Evolutionary conservation across 2,888 invertebrate species (phyloP), one percentile per base, ranked within the genome.

Genomic region (Ypsolopha sequella): DNA sequence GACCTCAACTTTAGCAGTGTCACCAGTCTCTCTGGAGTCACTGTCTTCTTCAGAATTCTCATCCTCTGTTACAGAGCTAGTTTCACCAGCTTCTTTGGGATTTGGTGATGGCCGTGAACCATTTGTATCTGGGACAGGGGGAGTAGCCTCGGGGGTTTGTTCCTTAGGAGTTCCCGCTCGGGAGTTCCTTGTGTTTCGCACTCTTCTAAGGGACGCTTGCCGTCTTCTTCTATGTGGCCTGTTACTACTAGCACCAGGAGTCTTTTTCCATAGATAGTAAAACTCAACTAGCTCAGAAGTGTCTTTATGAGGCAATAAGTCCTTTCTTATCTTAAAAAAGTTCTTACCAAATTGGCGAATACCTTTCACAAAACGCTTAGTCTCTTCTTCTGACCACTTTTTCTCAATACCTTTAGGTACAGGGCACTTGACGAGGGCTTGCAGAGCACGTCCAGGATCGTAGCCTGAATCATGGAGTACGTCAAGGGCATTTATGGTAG

Each of bases 201-300:
- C 96, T 66, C 97, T 89, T 61, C 96, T 90, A 64, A 97, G 85
- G 50, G 96, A 95, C 62, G 94, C 94, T 76, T 95, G 95, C 51
- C 96, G 89, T 58, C 97, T 89, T 71, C 98, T 89, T 59, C 98
- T 89, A 73, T 98, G 97, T 34, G 98, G 98, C 62, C 98, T 91
- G 79, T 97, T 97, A 75, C 96, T 97, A 77, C 96, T 96, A 56
- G 99, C 99, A 66, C 97, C 97, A 14, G 98, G 97, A 41, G 98
- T 98, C 88, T 99, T 99, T 88, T 99, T 99, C 99, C 99, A 99
- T 71, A 98, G 89, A 87, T 99, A 99, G 86, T 99, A 99, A 88
- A 96, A 99, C 79, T 98, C 98, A 51, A 99, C 98, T 69, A 99
- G 87, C 76, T 99, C 98, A 52, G 97, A 93, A 67, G 98, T 98